Evolutionary conservation across 2,113 vertebrate species (phyloP).

Genomic region (Ranitomeya imitator): DNA sequence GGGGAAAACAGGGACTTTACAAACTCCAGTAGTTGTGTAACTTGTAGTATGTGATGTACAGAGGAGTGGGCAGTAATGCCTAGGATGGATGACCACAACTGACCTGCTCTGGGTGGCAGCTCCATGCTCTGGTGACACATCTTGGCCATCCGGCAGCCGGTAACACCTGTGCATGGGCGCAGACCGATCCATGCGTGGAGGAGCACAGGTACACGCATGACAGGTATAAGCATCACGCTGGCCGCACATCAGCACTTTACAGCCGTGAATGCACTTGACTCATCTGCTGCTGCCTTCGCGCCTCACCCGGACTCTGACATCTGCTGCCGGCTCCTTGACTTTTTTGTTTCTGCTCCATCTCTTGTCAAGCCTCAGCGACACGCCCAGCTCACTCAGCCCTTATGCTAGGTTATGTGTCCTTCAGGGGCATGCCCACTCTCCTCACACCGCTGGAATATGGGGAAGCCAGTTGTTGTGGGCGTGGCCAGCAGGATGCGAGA

Average conservation of each 20-base stretch:
- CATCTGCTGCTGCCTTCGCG: slow-evolving; percentile 31
- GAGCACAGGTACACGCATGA: neutral
- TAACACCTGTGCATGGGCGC: neutral
- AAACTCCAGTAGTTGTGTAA: neutral
- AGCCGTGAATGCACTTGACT: slow-evolving; percentile 9
- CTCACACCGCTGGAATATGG: slow-evolving; percentile 1
- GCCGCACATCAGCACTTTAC: neutral
- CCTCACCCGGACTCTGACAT: slow-evolving; percentile 23
- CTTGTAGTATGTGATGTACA: neutral
- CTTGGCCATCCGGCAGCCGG: neutral
- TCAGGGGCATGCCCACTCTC: neutral
- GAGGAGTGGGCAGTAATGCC: neutral
- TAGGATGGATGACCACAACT: no score
- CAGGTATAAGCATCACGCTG: neutral
- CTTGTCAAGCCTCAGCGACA: neutral
- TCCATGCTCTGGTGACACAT: slow-evolving; percentile 7
- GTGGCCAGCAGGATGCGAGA: neutral
- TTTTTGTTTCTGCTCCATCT: slow-evolving; percentile 45
- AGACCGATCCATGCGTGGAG: neutral
- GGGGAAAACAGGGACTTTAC: neutral
- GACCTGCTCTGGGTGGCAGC: no score
- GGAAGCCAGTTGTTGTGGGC: slow-evolving; percentile 32
- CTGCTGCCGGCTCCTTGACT: slow-evolving; percentile 39
- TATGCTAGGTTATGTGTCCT: slow-evolving; percentile 2
- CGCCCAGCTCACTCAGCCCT: slow-evolving; percentile 9